Evolutionary conservation across 1,140 invertebrate species (phyloP), one percentile per base, ranked within the genome.

Genomic region (Pygmarrhopalites habei): DNA sequence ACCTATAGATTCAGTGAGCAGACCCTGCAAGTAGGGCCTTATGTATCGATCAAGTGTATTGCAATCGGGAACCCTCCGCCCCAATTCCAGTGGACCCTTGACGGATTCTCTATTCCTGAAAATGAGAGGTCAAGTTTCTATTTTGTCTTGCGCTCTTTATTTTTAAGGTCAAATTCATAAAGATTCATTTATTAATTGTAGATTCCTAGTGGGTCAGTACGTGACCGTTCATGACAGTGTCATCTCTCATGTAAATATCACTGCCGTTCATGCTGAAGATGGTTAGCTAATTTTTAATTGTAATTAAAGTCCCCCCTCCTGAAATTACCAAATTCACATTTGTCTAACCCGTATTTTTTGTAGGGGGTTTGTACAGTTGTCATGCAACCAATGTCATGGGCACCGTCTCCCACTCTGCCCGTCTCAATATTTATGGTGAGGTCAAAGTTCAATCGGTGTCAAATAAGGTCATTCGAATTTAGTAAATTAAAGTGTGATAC

Each of bases 211-310:
- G 41, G 90, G 90, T 21, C 90, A 93, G 76, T 91, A 92, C 77
- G 89, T 92, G 58, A 94, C 90, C 1, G 82, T 89, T 14, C 88
- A 92, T 75, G 91, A 92, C 70, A 89, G 93, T 75, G 90, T 95
- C 41, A 89, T 95, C 74, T 93, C 91, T 72, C 91, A 93, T 79
- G 88, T 96, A 66, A 96, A 96, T 79, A 90, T 96, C 70, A 89
- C 88, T 67, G 84, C 86, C 62, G 84, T 92, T 32, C 85, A 86
- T 64, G 87, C 91, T 49, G 87, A 92, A 79, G 91, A 95, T 76
- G 92, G n/a, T n/a, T n/a, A n/a, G n/a, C 92, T 51, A 93, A 92
- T 14, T 86, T 92, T 74, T 96, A 32, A n/a, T n/a, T 43, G 41
- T 26, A 41, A 41, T 41, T 41, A 41, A 10, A 12, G 10, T 41